phyloP scores from a whole-genome alignment of 2,888 invertebrate genomes.

The Lordiphosa fenestrarum region DNA sequence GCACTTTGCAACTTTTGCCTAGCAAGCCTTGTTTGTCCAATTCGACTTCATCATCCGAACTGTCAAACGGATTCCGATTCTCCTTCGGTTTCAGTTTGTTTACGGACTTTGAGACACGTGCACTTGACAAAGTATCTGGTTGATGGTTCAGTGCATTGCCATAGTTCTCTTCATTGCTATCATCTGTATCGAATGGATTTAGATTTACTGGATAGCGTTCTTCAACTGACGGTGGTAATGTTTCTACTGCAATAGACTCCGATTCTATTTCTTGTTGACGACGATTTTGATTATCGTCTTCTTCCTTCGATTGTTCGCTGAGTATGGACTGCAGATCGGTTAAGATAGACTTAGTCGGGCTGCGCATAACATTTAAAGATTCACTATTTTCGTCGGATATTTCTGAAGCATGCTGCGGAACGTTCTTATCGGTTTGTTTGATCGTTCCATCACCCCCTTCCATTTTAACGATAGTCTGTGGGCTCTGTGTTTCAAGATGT shows the following conservation, averaged over 20 bases:
- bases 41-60: conserved; percentile 83
- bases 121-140: conserved; percentile 8
- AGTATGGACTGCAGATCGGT: not conserved
- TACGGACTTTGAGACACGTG: not conserved
- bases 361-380: not conserved
- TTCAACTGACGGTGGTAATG: not conserved
- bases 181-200: conserved; percentile 91
- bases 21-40: conserved; percentile 55
- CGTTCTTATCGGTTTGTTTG: too few relatives aligned
- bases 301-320: not conserved
- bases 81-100: not conserved
- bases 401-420: not conserved
- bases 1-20: conserved; percentile 50
- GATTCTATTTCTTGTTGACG: conserved; percentile 47
- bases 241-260: not conserved
- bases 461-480: not conserved
- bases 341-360: not conserved
- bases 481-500: not conserved
- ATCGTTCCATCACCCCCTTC: not conserved
- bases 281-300: conserved; percentile 14
- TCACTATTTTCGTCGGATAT: not conserved
- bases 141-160: conserved; percentile 70
- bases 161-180: conserved; percentile 79
- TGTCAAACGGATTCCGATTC: conserved; percentile 85
- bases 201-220: conserved; percentile 87